These are phyloP conservation scores for Anas platyrhynchos DNA, from an alignment of 2,113 vertebrate species.

Conservation along the genomic window DNA sequence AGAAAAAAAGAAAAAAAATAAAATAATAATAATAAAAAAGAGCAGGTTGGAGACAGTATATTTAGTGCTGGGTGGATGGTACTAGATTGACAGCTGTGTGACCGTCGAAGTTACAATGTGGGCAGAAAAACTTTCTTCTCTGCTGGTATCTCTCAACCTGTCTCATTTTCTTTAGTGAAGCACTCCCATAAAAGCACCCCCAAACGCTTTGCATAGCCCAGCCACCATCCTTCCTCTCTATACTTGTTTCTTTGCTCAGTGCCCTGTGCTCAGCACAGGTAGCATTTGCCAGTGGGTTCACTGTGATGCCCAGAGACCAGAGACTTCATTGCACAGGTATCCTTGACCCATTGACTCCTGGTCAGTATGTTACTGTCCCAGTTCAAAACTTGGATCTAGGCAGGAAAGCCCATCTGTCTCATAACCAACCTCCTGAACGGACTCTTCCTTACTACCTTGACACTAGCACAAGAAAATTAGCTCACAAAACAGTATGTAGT, in stretches of 20 bases:
- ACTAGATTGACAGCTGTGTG: not conserved
- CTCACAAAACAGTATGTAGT: rapidly evolving
- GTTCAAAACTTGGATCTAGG: not conserved
- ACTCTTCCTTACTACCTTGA: not conserved
- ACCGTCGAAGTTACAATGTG: not conserved
- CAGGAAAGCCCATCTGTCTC: not conserved
- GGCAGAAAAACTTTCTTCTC: not conserved
- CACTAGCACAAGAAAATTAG: not conserved
- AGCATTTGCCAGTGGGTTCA: not conserved
- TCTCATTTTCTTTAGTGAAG: not conserved
- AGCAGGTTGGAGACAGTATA: not conserved
- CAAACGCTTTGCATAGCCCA: rapidly evolving
- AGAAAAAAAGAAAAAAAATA: not conserved
- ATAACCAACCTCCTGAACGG: not conserved
- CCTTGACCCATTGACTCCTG: rapidly evolving
- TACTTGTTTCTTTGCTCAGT: not conserved
- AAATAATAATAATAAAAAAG: no score
- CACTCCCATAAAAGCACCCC: not conserved
- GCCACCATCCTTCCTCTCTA: not conserved
- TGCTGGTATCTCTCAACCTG: not conserved
- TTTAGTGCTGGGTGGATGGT: not conserved
- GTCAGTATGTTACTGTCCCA: not conserved
- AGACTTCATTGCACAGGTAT: not conserved
- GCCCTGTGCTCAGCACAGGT: not conserved
- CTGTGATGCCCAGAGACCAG: not conserved